Evolutionary conservation across 2,888 invertebrate species (phyloP), one percentile per base, ranked within the genome.

Genomic region (Pterostichus niger): DNA sequence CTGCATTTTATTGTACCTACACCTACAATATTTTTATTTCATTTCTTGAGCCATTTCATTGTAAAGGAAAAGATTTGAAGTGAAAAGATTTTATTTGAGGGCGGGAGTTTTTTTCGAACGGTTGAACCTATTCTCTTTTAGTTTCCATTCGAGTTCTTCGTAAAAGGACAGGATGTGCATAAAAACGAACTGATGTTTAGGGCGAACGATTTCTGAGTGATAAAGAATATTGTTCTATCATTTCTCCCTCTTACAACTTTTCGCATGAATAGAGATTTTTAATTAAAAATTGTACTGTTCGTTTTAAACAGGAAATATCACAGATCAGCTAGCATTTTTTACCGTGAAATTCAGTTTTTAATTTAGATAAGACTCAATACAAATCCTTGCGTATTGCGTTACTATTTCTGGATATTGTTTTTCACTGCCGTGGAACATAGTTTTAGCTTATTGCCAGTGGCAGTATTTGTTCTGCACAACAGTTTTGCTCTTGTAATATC

Each of bases 151-250:
- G 79, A 79, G 46, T 79, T 68, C 33, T 24, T 24, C 17, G 40
- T 61, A 61, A 78, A 78, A 78, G 78, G 68, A 46, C 79, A 79
- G 79, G 64, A 79, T 79, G 68, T 79, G 68, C 79, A 79, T 79
- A 68, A 79, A 79, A 79, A 79, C 64, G 68, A 79, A 64, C 68
- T 79, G 79, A 79, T 79, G 79, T 79, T 79, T 79, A 79, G 40
- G 78, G 78, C 59, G 78, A 79, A 79, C 52, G 79, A 79, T 79
- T 79, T 79, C 68, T 79, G 49, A 79, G 79, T 79, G 79, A 79
- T 79, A 79, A 79, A 68, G 49, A 64, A 64, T 64, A 79, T 79
- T 79, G 79, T 79, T 79, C 78, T 78, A 61, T 61, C 78, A 59
- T 78, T 78, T 78, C 59, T 15, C 59, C 61, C 59, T 78, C 78